These are phyloP conservation scores for Cinara cedri DNA, from an alignment of 2,888 invertebrate genomes.

Conservation along the genomic window DNA sequence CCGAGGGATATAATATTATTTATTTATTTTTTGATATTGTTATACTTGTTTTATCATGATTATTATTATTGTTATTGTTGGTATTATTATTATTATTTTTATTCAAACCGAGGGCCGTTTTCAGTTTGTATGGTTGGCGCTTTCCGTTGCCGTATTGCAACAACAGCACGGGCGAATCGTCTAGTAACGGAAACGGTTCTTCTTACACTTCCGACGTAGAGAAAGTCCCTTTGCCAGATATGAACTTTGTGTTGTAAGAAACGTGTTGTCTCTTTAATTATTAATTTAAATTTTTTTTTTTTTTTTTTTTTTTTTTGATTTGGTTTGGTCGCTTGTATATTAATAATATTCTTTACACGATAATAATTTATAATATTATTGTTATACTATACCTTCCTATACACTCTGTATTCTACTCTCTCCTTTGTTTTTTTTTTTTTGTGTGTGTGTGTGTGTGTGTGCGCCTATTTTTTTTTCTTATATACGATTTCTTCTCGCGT, in stretches of 20 bases:
- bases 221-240: conserved; percentile 66
- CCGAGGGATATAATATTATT: too few species aligned
- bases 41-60: background rate
- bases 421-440: background rate
- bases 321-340: conserved; percentile 58
- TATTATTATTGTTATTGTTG: conserved; percentile 9
- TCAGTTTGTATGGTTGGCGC: conserved; percentile 94
- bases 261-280: conserved; percentile 57
- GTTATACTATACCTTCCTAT: conserved; percentile 19
- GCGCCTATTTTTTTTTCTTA: background rate
- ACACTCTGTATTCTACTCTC: background rate
- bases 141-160: conserved; percentile 96
- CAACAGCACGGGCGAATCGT: conserved; percentile 73
- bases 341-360: conserved; percentile 37
- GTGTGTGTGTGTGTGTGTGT: background rate
- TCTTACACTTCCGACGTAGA: conserved; percentile 67
- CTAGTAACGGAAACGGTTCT: conserved; percentile 60
- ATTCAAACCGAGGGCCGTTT: conserved; percentile 55
- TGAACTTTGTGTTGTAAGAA: conserved; percentile 62
- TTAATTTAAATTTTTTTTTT: conserved; percentile 50
- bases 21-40: too few species aligned
- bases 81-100: conserved; percentile 31
- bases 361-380: conserved; percentile 26
- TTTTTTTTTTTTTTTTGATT: conserved; percentile 58
- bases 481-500: conserved; percentile 17